Evolutionary conservation across 2,797 vertebrate species (phyloP).

Genomic region (Enteromius mattozi): DNA sequence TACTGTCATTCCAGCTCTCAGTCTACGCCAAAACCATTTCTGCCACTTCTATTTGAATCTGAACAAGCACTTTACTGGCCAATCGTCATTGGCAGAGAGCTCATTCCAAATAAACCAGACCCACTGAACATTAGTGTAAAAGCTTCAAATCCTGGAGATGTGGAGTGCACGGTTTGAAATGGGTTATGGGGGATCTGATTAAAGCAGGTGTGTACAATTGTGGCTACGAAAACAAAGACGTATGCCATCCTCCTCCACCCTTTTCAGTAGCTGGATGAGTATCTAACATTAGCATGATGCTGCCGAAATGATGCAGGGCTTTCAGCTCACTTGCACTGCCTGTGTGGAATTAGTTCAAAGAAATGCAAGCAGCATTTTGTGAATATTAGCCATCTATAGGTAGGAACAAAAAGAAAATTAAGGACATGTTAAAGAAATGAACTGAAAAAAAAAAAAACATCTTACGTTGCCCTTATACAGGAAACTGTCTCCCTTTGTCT

Average conservation of each 20-base stretch:
- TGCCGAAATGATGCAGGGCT: not conserved
- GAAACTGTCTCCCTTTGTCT: conserved; percentile 9
- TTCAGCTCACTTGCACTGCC: conserved; percentile 3
- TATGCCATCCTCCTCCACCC: not conserved
- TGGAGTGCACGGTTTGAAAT: not conserved
- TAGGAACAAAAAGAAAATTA: conserved; percentile 25
- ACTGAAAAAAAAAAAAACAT: not conserved
- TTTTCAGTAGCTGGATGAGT: conserved; percentile 1
- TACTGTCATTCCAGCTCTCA: conserved; percentile 28
- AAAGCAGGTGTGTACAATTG: conserved; percentile 17
- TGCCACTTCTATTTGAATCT: conserved; percentile 17
- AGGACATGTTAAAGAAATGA: not conserved
- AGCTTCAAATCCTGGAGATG: not conserved
- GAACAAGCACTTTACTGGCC: conserved; percentile 19
- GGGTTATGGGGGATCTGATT: not conserved
- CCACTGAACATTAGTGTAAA: conserved; percentile 28
- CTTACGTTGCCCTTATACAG: not conserved
- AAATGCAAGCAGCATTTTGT: not conserved
- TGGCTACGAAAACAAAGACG: not conserved
- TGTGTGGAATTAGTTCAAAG: not conserved
- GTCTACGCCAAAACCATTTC: conserved; percentile 21
- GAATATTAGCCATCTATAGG: not conserved
- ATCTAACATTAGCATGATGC: conserved; percentile 21
- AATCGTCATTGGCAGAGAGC: conserved; percentile 12
- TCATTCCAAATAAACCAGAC: not conserved